Conservation (phyloP, 2,797 vertebrate genomes). For the Takifugu rubripes region DNA sequence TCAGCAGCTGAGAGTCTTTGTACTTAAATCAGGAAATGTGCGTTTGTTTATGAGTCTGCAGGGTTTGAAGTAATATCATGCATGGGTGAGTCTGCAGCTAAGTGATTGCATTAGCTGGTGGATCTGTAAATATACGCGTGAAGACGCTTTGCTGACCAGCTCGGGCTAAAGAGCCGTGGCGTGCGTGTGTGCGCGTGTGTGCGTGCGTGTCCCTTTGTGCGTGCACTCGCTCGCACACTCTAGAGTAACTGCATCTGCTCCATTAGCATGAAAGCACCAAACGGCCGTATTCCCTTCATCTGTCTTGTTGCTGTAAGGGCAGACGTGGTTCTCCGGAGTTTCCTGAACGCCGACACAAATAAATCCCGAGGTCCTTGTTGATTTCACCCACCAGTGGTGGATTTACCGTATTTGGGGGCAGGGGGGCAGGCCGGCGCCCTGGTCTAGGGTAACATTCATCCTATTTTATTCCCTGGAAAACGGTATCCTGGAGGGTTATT, state of each 20-base stretch:
- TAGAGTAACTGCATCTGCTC: slow-evolving; percentile 27
- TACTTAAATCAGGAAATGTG: not conserved
- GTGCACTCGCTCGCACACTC: slow-evolving; percentile 4
- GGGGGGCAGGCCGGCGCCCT: no score
- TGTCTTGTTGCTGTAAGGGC: slow-evolving; percentile 1
- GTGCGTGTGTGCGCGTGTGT: slow-evolving; percentile 17
- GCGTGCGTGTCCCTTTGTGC: slow-evolving; percentile 8
- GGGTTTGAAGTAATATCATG: no score
- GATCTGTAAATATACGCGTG: not conserved
- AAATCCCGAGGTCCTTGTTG: slow-evolving; percentile 21
- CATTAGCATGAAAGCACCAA: slow-evolving; percentile 23
- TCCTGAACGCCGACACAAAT: slow-evolving; percentile 16
- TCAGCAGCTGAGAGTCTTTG: no score
- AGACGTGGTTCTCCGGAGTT: slow-evolving; percentile 8
- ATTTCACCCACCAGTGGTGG: slow-evolving; percentile 7
- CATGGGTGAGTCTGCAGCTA: slow-evolving; percentile 2
- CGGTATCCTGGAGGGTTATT: no score
- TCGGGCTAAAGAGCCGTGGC: not conserved
- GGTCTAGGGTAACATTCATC: no score
- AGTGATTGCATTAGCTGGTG: not conserved
- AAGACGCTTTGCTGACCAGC: no score
- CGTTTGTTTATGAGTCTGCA: slow-evolving; percentile 9
- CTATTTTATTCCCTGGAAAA: no score
- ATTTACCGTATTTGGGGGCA: no score
- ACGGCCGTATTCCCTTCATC: slow-evolving; percentile 15